Percentiles rank a stretch among this genome's conserved stretches.
Conservation (phyloP, 2,113 vertebrate species). For the Upupa epops region DNA sequence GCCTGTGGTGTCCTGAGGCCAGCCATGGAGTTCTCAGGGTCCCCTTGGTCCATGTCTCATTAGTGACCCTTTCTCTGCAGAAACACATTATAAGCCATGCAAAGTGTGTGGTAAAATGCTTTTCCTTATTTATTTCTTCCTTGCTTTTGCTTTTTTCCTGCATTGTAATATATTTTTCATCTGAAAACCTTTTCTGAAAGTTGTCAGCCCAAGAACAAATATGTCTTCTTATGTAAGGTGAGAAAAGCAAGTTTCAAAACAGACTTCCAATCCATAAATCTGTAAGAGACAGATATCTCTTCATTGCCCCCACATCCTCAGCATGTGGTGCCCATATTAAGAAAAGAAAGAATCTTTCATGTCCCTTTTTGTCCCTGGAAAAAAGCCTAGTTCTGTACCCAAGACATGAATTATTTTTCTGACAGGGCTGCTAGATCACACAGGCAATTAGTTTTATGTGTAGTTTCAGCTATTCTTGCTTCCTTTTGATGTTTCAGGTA, state of each 20-base stretch:
- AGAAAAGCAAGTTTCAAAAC: background rate
- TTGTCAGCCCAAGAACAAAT: background rate
- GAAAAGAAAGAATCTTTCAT: background rate
- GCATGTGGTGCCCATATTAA: background rate
- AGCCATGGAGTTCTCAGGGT: background rate
- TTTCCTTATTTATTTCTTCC: background rate
- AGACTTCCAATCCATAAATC: background rate
- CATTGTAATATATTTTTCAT: fast-evolving
- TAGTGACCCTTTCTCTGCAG: background rate
- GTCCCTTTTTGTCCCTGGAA: background rate
- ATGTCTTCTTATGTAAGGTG: background rate
- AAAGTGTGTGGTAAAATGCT: background rate
- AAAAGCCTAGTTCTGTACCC: background rate
- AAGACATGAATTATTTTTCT: background rate
- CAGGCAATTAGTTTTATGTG: background rate
- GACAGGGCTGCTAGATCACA: background rate
- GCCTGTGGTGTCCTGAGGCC: background rate
- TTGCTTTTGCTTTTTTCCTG: background rate
- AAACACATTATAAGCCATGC: fast-evolving
- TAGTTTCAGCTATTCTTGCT: background rate
- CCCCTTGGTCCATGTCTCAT: background rate
- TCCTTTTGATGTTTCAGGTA: slow-evolving; percentile 22
- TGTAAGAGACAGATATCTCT: background rate
- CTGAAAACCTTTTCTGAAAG: background rate
- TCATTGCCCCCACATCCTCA: background rate